Base-by-base conservation (phyloP, 2,888 invertebrate species). In the Cataglyphis albicans region DNA sequence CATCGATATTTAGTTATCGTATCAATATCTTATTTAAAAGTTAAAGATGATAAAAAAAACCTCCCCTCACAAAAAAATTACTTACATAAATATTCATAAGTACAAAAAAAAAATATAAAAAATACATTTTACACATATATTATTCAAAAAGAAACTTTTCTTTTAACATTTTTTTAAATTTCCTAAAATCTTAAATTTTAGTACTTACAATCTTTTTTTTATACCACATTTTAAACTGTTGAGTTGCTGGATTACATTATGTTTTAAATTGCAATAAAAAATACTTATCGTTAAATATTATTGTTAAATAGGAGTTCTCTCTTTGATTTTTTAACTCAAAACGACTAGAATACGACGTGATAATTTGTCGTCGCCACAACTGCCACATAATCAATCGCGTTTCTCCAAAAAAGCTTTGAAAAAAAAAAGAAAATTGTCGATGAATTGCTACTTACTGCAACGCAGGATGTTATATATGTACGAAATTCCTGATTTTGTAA, bases 401-500 rank as follows among this genome's bases (percentile, higher is more conserved):
- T 76, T 32, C 67, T 6, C 10, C 38, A 38, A 38, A 55, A n/a
- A 76, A 55, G 65, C 52, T 67, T 76, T 65, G 29, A 57, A 57
- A 67, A 55, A 55, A 67, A 18, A 32, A 15, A 48, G 18, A 48
- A 48, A 48, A 10, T 15, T 38, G 29, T 65, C 84, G 84, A 82
- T 57, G 75, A 82, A 74, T 86, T 72, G 82, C 81, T 84, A 82
- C 68, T 68, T 32, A 57, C 63, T 32, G 61, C 80, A 86, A 87
- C 73, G 65, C 48, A 68, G 75, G 75, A 75, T 80, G 80, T 83
- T 82, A 81, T 84, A 85, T 80, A 86, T 83, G 84, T 89, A 90
- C 86, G 87, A 86, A 89, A 92, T 91, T 92, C 91, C 91, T 92
- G 91, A 92, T 92, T 92, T 92, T 92, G 92, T 92, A 92, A 92